A percentile compares a stretch with the other conserved stretches of the same genome.
phyloP scores from a whole-genome alignment of 2,888 invertebrate species.

The Drosophila falleni region DNA sequence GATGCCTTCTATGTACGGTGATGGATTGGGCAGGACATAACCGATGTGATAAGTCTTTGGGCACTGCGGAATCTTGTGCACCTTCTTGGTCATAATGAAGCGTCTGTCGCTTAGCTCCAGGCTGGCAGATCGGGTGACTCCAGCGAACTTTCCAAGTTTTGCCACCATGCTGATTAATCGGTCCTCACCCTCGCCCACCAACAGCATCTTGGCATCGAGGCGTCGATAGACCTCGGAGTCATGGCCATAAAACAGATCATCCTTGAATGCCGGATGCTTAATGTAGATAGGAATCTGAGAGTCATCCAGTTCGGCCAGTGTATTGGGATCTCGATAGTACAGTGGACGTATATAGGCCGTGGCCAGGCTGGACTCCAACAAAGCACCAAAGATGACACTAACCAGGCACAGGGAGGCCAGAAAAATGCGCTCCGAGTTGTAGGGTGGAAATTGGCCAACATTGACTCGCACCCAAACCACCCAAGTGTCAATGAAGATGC shows the following conservation, averaged over 20 bases:
- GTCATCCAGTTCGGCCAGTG: conserved; percentile 82
- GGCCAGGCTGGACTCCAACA: conserved; percentile 85
- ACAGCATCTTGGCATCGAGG: conserved; percentile 77
- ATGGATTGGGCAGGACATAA: conserved; percentile 81
- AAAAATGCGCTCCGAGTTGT: conserved; percentile 84
- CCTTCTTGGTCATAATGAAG: conserved; percentile 77
- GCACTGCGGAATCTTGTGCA: conserved; percentile 84
- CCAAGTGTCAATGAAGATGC: conserved; percentile 83
- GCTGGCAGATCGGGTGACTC: conserved; percentile 80
- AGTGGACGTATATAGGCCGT: conserved; percentile 84
- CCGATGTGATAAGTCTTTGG: conserved; percentile 84
- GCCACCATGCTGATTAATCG: conserved; percentile 77
- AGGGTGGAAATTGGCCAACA: conserved; percentile 81
- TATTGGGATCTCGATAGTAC: conserved; percentile 84
- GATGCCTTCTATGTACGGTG: conserved; percentile 78
- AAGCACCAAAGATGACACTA: conserved; percentile 84
- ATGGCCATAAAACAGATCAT: conserved; percentile 83
- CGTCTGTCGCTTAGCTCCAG: conserved; percentile 77
- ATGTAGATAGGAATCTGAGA: conserved; percentile 81
- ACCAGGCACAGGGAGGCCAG: conserved; percentile 83
- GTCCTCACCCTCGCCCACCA: conserved; percentile 73
- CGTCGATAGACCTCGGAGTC: conserved; percentile 79
- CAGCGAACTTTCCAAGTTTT: conserved; percentile 72
- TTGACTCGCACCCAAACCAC: conserved; percentile 83
- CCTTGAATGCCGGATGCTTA: conserved; percentile 84